Evolutionary conservation across 2,888 invertebrate genomes (phyloP).

Genomic region (Leuctra nigra): DNA sequence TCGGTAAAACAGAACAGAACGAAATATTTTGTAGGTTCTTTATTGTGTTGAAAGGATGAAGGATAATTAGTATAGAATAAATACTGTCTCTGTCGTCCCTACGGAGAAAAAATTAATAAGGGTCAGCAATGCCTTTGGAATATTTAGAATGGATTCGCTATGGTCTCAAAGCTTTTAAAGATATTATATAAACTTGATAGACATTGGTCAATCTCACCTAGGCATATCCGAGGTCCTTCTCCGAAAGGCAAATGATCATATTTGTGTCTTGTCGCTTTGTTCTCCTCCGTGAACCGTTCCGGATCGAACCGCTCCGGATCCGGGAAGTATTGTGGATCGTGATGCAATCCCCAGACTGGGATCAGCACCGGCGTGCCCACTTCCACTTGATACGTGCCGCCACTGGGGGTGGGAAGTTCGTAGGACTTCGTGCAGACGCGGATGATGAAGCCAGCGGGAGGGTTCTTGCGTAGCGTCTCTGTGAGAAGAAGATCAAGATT

Average conservation of each 20-base stretch:
- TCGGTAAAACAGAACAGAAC: no score
- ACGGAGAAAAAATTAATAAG: no score
- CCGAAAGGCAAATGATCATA: conserved; percentile 38
- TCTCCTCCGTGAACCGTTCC: conserved; percentile 40
- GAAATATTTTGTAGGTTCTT: no score
- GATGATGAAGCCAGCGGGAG: conserved; percentile 33
- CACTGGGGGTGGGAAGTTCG: conserved; percentile 33
- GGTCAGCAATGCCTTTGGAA: no score
- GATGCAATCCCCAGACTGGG: conserved; percentile 38
- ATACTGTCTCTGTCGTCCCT: no score
- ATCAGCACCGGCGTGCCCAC: conserved; percentile 37
- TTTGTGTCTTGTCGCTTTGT: conserved; percentile 34
- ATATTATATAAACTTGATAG: no score
- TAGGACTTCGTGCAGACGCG: conserved; percentile 36
- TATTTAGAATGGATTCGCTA: no score
- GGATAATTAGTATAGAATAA: no score
- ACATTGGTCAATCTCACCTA: no score
- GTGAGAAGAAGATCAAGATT: conserved; percentile 21
- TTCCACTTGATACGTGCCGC: conserved; percentile 30
- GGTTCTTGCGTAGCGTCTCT: conserved; percentile 35
- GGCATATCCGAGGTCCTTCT: conserved; percentile 38
- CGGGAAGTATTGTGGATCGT: conserved; percentile 39
- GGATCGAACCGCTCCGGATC: conserved; percentile 43
- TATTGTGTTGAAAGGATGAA: no score
- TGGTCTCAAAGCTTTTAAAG: no score